Conservation (phyloP, 53 echinoderm and acorn worm species). For the Antedon mediterranea region DNA sequence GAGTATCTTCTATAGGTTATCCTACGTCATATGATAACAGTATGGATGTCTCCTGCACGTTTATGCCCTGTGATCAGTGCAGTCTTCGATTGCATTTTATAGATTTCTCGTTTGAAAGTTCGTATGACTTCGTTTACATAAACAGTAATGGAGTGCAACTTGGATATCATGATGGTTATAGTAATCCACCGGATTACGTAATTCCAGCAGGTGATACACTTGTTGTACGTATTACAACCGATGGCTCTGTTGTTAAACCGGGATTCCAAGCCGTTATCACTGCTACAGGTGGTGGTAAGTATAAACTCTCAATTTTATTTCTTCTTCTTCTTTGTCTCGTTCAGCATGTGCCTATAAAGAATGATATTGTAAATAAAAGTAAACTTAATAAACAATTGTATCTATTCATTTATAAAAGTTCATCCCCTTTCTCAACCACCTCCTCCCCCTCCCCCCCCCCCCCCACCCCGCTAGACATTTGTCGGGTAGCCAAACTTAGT, state of each 20-base stretch:
- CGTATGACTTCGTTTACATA: neutral
- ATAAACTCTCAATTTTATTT: neutral
- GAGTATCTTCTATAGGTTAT: neutral
- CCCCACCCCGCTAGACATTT: no score
- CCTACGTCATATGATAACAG: neutral
- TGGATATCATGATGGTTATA: neutral
- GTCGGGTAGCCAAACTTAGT: no score
- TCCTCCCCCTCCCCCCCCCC: no score
- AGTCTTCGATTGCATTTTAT: neutral
- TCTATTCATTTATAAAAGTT: no score
- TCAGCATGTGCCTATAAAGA: no score
- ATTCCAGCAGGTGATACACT: neutral
- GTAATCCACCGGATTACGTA: neutral
- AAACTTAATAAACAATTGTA: no score
- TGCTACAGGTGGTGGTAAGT: neutral
- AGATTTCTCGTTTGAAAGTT: neutral
- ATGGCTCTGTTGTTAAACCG: neutral
- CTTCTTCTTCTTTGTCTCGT: no score
- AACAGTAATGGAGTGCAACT: neutral
- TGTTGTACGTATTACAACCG: neutral
- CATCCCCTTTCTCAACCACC: no score
- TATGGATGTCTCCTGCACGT: neutral
- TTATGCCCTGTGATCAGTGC: neutral
- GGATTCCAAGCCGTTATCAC: neutral
- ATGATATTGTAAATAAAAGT: no score